Conservation (phyloP, 2,797 vertebrate species). For the Muraenolepis orangiensis region DNA sequence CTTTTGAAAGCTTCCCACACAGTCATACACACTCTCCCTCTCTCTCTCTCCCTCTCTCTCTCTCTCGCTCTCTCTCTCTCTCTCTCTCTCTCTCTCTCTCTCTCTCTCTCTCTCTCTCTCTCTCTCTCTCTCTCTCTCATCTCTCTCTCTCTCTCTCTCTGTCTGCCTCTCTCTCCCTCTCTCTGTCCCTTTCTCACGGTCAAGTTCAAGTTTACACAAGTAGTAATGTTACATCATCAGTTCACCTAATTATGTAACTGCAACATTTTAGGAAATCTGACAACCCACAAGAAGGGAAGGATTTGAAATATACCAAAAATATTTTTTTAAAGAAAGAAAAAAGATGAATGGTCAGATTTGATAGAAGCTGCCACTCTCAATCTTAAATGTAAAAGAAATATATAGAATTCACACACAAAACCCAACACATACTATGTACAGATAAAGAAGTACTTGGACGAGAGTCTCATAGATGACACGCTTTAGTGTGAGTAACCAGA, state of each 20-base stretch:
- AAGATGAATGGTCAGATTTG: no score
- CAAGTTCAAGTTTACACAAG: not conserved
- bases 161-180: not conserved
- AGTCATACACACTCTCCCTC: not conserved
- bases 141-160: not conserved
- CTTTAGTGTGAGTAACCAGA: not conserved
- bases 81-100: not conserved
- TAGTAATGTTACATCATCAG: not conserved
- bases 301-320: no score
- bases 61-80: not conserved
- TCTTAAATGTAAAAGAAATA: not conserved
- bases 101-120: no score
- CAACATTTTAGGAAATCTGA: not conserved
- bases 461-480: not conserved
- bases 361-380: not conserved
- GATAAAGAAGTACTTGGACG: not conserved
- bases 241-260: not conserved
- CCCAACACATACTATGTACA: no score
- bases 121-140: not conserved
- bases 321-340: no score
- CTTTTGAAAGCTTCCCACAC: not conserved
- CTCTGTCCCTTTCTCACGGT: not conserved
- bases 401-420: not conserved
- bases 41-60: not conserved
- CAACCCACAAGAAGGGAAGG: not conserved